Base-by-base conservation (phyloP, 1,140 invertebrate species). In the Lepidostoma basale region DNA sequence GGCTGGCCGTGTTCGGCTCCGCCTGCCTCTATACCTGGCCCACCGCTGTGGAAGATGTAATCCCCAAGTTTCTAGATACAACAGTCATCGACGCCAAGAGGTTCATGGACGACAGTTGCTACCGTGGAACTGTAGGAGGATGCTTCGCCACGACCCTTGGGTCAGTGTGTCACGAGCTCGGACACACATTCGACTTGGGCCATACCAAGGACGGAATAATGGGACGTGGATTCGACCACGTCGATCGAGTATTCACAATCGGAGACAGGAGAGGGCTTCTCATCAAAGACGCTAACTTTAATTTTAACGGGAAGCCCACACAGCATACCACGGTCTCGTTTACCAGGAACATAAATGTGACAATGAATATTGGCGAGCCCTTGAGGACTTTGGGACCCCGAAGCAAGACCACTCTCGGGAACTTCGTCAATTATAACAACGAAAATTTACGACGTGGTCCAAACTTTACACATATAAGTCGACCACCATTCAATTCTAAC, bases 21-120 rank as follows among this genome's bases (percentile, higher is more conserved):
- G 94, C 91, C 3, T 95, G 92, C 77, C 85, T 98, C 33, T 92
- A 96, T 77, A 92, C 94, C 0, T 98, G 96, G 95, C 93, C 96
- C 1, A 85, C 85, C 6, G 78, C 77, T 52, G 79, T 96, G 45
- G 82, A 89, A 12, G 87, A 96, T 68, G 86, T 97, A 16, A 73
- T 84, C 2, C 72, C 80, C 49, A 85, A 81, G 71, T 88, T 88
- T 74, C 72, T 84, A 65, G 84, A 88, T 67, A 75, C 74, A 4
- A 76, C 79, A 20, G 78, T 80, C 18, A 87, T 96, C 18, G 91
- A 96, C 76, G 84, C 86, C 0, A 83, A 81, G 45, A 79, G 87
- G 44, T 85, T 92, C 56, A 92, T 95, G 88, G 93, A 96, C 80
- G 94, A 96, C 74, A 96, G 93, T 78, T 92, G 92, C 70, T 94